These are phyloP conservation scores for Hypanus sabinus DNA, from an alignment of 2,113 vertebrate genomes.

Conservation along the genomic window DNA sequence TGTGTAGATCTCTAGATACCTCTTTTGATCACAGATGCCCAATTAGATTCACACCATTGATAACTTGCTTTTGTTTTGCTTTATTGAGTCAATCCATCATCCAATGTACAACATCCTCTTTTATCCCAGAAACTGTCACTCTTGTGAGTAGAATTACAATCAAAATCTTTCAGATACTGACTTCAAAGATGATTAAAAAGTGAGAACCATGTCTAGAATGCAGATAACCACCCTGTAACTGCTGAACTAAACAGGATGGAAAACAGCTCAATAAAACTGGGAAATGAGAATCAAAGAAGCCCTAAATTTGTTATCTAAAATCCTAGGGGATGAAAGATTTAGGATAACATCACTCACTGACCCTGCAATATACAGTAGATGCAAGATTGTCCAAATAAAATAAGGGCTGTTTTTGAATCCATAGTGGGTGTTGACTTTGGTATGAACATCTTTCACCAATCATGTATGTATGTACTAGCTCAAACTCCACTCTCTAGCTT, in stretches of 20 bases:
- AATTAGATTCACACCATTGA: not conserved
- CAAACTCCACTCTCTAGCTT: no score
- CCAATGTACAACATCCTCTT: constrained; percentile 1
- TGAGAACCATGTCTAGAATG: no score
- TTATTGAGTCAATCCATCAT: constrained; percentile 18
- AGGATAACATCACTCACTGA: not conserved
- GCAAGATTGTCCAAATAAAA: not conserved
- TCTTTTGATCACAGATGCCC: not conserved
- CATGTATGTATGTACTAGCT: no score
- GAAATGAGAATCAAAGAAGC: not conserved
- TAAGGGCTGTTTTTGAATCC: no score
- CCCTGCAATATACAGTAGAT: not conserved
- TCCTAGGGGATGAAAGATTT: not conserved
- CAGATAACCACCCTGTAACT: not conserved
- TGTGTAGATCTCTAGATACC: not conserved
- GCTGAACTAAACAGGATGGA: not conserved
- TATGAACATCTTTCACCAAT: no score
- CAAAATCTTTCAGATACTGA: not conserved
- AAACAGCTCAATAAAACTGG: not conserved
- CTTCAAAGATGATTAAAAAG: not conserved
- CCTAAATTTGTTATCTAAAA: not conserved
- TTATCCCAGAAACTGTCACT: constrained; percentile 1
- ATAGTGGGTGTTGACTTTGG: no score
- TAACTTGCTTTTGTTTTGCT: not conserved
- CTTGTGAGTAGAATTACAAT: not conserved